Evolutionary conservation across 2,888 invertebrate genomes (phyloP).

Genomic region (Apotomis capreana): DNA sequence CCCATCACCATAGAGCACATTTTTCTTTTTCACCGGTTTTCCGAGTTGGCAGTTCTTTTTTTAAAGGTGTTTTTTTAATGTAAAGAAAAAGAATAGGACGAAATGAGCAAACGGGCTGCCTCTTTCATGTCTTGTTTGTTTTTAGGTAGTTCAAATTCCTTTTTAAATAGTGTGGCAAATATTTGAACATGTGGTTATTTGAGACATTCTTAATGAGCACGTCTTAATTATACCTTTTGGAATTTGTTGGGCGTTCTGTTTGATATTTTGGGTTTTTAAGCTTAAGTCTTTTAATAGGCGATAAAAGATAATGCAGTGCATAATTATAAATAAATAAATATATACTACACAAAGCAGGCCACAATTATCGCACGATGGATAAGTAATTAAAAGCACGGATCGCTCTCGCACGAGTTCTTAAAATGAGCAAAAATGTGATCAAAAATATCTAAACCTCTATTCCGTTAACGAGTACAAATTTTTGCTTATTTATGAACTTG

Average conservation of each 20-base stretch:
- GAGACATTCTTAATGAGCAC: constrained; percentile 35
- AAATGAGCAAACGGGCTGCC: constrained; percentile 49
- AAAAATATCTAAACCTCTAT: too few relatives aligned
- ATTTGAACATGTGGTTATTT: constrained; percentile 42
- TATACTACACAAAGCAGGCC: too few relatives aligned
- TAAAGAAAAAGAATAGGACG: constrained; percentile 49
- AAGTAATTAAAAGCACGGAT: too few relatives aligned
- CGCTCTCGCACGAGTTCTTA: too few relatives aligned
- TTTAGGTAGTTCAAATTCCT: constrained; percentile 43
- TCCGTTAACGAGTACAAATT: too few relatives aligned
- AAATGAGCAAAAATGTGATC: too few relatives aligned
- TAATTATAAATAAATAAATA: too few relatives aligned
- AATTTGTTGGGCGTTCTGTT: not conserved
- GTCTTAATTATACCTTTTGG: constrained; percentile 36
- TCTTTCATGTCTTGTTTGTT: constrained; percentile 37
- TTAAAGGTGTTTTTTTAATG: constrained; percentile 43
- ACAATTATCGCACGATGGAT: too few relatives aligned
- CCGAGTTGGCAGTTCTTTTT: constrained; percentile 33
- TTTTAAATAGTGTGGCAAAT: constrained; percentile 39
- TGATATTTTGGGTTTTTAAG: not conserved
- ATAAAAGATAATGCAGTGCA: too few relatives aligned
- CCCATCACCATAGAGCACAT: constrained; percentile 14
- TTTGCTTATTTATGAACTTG: too few relatives aligned
- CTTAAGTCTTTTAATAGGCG: too few relatives aligned
- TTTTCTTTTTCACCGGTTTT: constrained; percentile 8